Conservation (phyloP, 2,113 vertebrate species). For the Apaloderma vittatum region DNA sequence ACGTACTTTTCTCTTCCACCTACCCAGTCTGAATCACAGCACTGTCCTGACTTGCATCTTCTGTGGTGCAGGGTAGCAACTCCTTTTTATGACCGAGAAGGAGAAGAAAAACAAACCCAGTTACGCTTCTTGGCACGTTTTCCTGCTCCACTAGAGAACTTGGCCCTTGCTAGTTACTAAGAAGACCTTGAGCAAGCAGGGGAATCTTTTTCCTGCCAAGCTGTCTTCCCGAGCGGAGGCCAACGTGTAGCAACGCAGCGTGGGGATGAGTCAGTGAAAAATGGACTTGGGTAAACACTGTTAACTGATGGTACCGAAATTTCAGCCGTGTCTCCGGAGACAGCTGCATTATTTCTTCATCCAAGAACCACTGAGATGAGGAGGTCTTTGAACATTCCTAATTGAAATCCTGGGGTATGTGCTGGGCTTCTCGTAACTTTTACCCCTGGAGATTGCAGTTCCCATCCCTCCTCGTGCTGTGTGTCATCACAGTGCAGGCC, state of each 20-base stretch:
- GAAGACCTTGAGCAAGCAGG: conserved; percentile 32
- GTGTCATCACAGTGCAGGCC: neutral
- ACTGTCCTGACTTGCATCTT: neutral
- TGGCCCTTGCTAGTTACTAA: neutral
- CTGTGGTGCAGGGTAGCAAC: neutral
- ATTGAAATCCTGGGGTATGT: neutral
- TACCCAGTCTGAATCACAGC: neutral
- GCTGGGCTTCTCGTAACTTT: neutral
- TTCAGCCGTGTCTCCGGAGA: neutral
- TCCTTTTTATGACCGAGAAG: neutral
- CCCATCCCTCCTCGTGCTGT: neutral
- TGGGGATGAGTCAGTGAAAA: conserved; percentile 50
- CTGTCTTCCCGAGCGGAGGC: neutral
- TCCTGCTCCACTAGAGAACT: neutral
- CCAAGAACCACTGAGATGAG: neutral
- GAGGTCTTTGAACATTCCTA: neutral
- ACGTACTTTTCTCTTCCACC: neutral
- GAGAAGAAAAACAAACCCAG: neutral
- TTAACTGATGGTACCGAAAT: neutral
- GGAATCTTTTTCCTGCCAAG: conserved; percentile 31
- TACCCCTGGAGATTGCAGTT: neutral
- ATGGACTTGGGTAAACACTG: neutral
- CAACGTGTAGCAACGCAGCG: neutral
- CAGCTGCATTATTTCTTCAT: neutral
- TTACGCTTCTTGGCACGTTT: neutral